Evolutionary conservation across 2,113 vertebrate genomes (phyloP).

Genomic region (Upupa epops): DNA sequence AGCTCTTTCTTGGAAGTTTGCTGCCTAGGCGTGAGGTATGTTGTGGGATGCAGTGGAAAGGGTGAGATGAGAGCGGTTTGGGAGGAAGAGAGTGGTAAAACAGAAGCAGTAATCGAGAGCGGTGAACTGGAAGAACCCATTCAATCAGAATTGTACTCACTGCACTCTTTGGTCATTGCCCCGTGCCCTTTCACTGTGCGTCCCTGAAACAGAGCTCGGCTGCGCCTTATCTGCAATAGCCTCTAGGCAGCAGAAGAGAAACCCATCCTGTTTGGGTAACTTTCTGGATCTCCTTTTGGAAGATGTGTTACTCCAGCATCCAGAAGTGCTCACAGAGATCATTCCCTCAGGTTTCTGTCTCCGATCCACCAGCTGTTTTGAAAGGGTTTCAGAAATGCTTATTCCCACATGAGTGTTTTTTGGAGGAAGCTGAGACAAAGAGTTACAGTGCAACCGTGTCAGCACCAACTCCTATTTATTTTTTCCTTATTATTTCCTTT

Average conservation of each 20-base stretch:
- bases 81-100: neutral
- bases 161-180: neutral
- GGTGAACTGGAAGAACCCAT: no score
- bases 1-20: neutral
- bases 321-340: neutral
- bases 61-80: neutral
- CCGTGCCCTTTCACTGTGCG: neutral
- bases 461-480: neutral
- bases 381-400: neutral
- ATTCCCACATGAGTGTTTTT: neutral
- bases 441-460: neutral
- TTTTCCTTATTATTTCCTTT: neutral
- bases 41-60: neutral
- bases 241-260: neutral
- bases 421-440: neutral
- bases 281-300: neutral
- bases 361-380: neutral
- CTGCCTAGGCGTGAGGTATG: neutral
- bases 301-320: neutral
- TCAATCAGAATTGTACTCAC: neutral
- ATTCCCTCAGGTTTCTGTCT: neutral
- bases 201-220: neutral
- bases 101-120: no score
- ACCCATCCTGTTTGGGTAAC: neutral
- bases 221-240: neutral